phyloP scores from a whole-genome alignment of 2,113 vertebrate species.

The Leptodactylus fuscus region DNA sequence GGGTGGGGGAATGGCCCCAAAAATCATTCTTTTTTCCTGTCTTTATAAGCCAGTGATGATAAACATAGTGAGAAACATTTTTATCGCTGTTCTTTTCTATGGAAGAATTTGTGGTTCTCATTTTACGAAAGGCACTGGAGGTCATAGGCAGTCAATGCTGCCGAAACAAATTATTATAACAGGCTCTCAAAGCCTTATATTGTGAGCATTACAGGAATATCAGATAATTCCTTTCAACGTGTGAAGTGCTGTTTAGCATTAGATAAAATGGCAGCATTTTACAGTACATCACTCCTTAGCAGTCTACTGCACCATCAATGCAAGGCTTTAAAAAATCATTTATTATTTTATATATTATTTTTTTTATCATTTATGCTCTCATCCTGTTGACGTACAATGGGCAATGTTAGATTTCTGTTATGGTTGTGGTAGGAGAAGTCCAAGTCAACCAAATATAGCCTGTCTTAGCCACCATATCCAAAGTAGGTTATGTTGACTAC shows the following conservation, averaged over 20 bases:
- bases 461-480: too few species aligned
- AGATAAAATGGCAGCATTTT: not conserved
- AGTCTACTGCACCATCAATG: not conserved
- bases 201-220: conserved; percentile 8
- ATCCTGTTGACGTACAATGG: too few species aligned
- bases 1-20: too few species aligned
- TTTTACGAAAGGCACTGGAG: not conserved
- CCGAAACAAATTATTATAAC: conserved; percentile 11
- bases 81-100: not conserved
- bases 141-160: not conserved
- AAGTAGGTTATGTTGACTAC: too few species aligned
- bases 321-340: not conserved
- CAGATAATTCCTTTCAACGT: not conserved
- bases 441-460: not conserved
- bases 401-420: too few species aligned
- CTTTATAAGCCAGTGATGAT: not conserved
- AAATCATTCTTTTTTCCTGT: too few species aligned
- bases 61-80: not conserved
- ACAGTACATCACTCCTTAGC: not conserved
- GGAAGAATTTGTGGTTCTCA: not conserved
- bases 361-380: too few species aligned
- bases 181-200: not conserved
- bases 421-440: not conserved
- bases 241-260: not conserved
- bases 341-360: too few species aligned